These are phyloP conservation scores for Oscheius sp. DNA, from an alignment of 2,888 invertebrate genomes.

Conservation along the genomic window DNA sequence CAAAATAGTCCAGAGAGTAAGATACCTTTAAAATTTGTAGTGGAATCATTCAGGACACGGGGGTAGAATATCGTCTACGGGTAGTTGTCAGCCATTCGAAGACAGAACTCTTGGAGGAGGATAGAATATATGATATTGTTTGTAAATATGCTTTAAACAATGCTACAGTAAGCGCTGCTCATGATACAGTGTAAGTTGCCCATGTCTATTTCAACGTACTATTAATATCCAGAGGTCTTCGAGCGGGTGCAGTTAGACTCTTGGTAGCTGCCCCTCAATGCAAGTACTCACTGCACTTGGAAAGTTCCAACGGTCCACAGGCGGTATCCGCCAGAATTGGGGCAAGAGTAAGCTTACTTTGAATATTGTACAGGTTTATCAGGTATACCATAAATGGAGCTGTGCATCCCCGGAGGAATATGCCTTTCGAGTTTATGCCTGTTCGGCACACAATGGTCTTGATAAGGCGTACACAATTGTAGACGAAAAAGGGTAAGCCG, in stretches of 20 bases:
- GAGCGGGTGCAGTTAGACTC: constrained; percentile 32
- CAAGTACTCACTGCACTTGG: constrained; percentile 49
- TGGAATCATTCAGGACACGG: constrained; percentile 18
- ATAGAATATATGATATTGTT: constrained; percentile 53
- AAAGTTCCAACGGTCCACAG: constrained; percentile 41
- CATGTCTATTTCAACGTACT: background rate
- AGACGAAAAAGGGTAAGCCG: constrained; percentile 49
- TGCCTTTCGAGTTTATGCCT: constrained; percentile 52
- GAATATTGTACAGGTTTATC: background rate
- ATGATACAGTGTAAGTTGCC: constrained; percentile 44
- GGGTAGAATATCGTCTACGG: constrained; percentile 44
- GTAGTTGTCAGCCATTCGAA: constrained; percentile 45
- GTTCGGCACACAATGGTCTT: constrained; percentile 50
- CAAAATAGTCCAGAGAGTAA: constrained; percentile 7
- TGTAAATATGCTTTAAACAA: constrained; percentile 44
- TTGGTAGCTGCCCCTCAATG: constrained; percentile 45
- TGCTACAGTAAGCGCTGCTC: constrained; percentile 37
- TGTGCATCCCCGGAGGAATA: constrained; percentile 41
- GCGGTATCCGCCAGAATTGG: constrained; percentile 49
- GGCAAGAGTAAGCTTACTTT: constrained; percentile 36
- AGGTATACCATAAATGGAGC: constrained; percentile 54
- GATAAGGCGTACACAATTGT: constrained; percentile 50
- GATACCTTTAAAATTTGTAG: no score
- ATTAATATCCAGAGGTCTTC: constrained; percentile 7
- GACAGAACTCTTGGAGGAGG: constrained; percentile 43